Evolutionary conservation across 1,140 invertebrate species (phyloP).

Genomic region (Pissodes strobi): DNA sequence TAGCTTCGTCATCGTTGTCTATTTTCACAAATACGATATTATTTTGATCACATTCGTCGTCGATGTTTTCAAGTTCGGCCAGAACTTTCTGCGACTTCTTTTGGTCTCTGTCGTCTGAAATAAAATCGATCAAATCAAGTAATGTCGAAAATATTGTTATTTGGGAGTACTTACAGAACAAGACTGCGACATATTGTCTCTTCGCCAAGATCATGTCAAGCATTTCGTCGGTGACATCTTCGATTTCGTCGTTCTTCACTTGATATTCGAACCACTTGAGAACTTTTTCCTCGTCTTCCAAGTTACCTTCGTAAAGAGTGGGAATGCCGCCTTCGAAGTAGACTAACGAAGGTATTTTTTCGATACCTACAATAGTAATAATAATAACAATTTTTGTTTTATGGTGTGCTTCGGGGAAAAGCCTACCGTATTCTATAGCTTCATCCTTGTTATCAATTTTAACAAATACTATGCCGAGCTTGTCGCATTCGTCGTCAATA

Average conservation of each 20-base stretch:
- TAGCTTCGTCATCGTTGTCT: constrained; percentile 83
- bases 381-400: background rate
- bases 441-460: constrained; percentile 91
- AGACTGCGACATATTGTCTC: constrained; percentile 83
- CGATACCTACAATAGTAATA: constrained; percentile 60
- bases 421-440: constrained; percentile 80
- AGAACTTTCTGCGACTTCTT: constrained; percentile 89
- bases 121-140: constrained; percentile 32
- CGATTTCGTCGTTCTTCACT: constrained; percentile 87
- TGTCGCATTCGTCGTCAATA: constrained; percentile 92
- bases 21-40: constrained; percentile 94
- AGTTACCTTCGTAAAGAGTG: constrained; percentile 84
- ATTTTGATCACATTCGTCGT: constrained; percentile 91
- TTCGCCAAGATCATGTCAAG: constrained; percentile 88
- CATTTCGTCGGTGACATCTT: constrained; percentile 94
- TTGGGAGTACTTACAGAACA: constrained; percentile 90
- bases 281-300: constrained; percentile 90
- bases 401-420: background rate
- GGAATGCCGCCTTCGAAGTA: constrained; percentile 93
- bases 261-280: constrained; percentile 86
- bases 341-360: constrained; percentile 80
- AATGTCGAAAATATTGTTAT: no score
- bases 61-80: constrained; percentile 88
- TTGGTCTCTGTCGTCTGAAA: constrained; percentile 87
- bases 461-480: constrained; percentile 84